A percentile compares a stretch with the other conserved stretches of the same genome.
Evolutionary conservation across 2,888 invertebrate genomes (phyloP).

Genomic region (Cheilosia urbana): DNA sequence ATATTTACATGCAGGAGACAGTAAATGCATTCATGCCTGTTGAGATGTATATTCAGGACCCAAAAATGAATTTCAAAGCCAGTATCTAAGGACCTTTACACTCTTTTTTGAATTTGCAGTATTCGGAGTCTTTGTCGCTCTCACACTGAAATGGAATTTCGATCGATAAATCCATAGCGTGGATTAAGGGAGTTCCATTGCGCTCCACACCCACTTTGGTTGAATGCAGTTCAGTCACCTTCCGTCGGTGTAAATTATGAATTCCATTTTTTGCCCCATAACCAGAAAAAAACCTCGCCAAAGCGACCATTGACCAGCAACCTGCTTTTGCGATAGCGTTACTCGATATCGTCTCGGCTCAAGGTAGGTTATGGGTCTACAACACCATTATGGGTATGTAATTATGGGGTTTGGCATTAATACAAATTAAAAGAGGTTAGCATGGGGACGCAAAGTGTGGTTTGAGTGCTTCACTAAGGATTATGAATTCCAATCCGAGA

Average conservation of each 20-base stretch:
- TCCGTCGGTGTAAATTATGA: neutral
- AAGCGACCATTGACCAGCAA: constrained; percentile 5
- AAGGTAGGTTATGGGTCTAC: constrained; percentile 1
- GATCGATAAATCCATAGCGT: constrained; percentile 9
- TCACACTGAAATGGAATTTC: neutral
- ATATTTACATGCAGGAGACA: neutral
- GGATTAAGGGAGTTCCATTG: neutral
- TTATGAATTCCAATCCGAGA: neutral
- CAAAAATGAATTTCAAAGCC: neutral
- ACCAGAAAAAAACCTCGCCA: neutral
- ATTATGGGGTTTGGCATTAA: constrained; percentile 2
- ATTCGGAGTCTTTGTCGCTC: neutral
- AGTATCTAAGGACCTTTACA: neutral
- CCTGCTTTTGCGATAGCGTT: neutral
- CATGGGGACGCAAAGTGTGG: neutral
- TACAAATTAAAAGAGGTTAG: constrained; percentile 20
- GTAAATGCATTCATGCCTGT: neutral
- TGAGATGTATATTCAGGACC: neutral
- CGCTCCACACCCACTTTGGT: neutral
- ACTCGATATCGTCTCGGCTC: neutral
- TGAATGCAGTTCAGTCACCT: constrained; percentile 11
- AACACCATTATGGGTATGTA: neutral
- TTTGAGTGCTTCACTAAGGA: neutral
- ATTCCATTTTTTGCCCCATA: neutral
- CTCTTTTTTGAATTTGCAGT: neutral